Evolutionary conservation across 30 jellyfish, hydroid and myxozoan genomes (phyloP).

Genomic region (Sanderia malayensis): DNA sequence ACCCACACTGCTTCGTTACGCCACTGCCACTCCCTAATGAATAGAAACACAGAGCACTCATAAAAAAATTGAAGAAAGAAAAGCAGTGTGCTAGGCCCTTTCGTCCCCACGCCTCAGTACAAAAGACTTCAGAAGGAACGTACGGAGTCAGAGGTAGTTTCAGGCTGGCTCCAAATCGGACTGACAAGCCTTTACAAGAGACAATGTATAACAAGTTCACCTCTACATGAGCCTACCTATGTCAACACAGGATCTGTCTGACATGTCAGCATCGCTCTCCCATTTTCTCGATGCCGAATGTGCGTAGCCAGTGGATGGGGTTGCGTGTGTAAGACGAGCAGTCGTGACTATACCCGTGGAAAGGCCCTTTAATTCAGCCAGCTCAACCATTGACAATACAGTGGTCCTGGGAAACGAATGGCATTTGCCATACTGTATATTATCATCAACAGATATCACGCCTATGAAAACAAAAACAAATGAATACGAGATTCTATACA

Average conservation of each 20-base stretch:
- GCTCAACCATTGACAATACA: constrained; percentile 68
- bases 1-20: too few species aligned
- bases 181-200: too few species aligned
- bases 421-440: constrained; percentile 50
- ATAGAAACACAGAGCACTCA: too few species aligned
- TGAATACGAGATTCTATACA: too few species aligned
- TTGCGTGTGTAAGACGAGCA: constrained; percentile 94
- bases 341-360: constrained; percentile 94
- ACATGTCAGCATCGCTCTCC: constrained; percentile 62
- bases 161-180: too few species aligned
- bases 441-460: constrained; percentile 79
- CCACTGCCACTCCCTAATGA: too few species aligned
- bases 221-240: constrained; percentile 86
- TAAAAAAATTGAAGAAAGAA: too few species aligned
- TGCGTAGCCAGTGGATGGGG: constrained; percentile 91
- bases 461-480: constrained; percentile 49
- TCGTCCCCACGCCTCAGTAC: too few species aligned
- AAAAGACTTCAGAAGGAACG: too few species aligned
- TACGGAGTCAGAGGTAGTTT: too few species aligned
- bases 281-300: constrained; percentile 75
- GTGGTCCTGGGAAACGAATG: constrained; percentile 25
- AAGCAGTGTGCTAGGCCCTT: too few species aligned
- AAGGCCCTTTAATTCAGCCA: constrained; percentile 84
- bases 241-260: constrained; percentile 64
- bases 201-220: too few species aligned